Base-by-base conservation (phyloP, 1,140 invertebrate species). In the Helicoverpa armigera region DNA sequence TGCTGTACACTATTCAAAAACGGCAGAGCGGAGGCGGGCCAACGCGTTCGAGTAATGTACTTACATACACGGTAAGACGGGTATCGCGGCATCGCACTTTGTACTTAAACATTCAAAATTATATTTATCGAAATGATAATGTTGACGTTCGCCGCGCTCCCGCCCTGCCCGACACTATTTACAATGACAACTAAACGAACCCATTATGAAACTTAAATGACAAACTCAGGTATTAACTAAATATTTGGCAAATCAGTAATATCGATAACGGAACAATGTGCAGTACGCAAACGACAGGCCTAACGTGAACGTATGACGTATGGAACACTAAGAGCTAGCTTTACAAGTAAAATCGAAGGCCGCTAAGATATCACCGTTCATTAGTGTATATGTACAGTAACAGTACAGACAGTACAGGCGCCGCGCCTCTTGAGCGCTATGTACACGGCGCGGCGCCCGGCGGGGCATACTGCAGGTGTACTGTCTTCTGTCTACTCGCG, bases 341-440 rank as follows among this genome's bases (percentile, higher is more conserved):
- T 94, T 94, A 94, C 91, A 94, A 93, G 91, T 93, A 91, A 90
- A 92, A 93, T 95, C 90, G 90, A 95, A 95, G 94, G 94, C 94
- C 94, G 92, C 94, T 95, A 95, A 92, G 86, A 92, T 94, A 95
- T 95, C 94, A 95, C 94, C 90, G 90, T 93, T 94, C 91, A 94
- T 94, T 94, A 93, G 86, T 85, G 87, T 92, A 88, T 94, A 92
- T 94, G 86, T 94, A 93, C 92, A 93, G 10, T 23, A 23, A 23
- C 23, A 23, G 23, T 23, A 23, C 23, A 23, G 23, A 2, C 23
- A n/a, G n/a, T n/a, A 35, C 35, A 18, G 54, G 43, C 48, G 73
- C 65, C 63, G 35, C 35, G 3, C 35, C 35, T 43, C 5, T 43
- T 43, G 35, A 43, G 72, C 54, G 35, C 35, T 61, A 61, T 61